Percentiles rank a stretch among this genome's conserved stretches.
Evolutionary conservation across 2,888 invertebrate species (phyloP).

Genomic region (Tanypteryx hageni): DNA sequence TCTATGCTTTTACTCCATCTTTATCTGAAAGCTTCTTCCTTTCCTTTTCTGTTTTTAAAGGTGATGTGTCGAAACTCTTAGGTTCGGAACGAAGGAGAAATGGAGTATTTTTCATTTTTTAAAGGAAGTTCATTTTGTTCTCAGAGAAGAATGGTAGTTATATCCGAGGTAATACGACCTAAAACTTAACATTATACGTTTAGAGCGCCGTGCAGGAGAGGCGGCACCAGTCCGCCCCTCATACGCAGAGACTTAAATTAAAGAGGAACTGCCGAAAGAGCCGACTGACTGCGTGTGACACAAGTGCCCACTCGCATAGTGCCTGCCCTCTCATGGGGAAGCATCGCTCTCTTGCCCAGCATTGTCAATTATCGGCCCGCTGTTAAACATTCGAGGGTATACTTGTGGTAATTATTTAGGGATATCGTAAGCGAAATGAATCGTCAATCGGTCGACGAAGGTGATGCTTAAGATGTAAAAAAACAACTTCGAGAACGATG

Average conservation of each 20-base stretch:
- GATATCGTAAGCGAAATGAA: no score
- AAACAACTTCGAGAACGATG: no score
- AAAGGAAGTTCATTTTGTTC: neutral
- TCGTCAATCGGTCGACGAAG: no score
- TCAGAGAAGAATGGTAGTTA: neutral
- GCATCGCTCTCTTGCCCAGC: neutral
- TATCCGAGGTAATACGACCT: neutral
- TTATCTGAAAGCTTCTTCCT: neutral
- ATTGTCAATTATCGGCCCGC: neutral
- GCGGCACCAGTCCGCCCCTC: neutral
- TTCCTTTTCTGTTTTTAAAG: neutral
- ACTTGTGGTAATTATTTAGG: no score
- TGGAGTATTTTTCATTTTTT: neutral
- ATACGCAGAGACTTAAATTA: neutral
- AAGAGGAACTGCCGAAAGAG: slow-evolving; percentile 32
- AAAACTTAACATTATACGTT: neutral
- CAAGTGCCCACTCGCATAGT: neutral
- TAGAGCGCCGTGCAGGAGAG: neutral
- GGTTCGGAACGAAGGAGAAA: neutral
- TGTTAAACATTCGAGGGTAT: no score
- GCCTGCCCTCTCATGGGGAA: neutral
- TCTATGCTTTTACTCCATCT: neutral
- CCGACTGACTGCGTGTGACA: neutral
- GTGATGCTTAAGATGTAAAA: no score
- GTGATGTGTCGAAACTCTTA: neutral